Evolutionary conservation across 2,113 vertebrate species (phyloP).

Genomic region (Hyla sarda): DNA sequence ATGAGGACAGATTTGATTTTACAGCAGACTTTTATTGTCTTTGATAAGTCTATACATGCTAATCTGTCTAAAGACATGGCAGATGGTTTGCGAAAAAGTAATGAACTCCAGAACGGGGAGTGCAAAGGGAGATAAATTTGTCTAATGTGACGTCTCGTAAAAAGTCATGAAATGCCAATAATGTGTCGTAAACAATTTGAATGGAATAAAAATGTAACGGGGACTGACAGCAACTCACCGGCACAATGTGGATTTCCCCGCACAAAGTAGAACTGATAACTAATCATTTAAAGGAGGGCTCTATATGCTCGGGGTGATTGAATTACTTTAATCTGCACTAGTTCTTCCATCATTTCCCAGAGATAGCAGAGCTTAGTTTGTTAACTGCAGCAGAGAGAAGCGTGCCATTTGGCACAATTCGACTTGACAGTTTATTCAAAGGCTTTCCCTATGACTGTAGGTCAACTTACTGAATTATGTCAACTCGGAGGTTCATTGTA

Average conservation of each 20-base stretch:
- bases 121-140: not conserved
- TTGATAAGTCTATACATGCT: constrained; percentile 38
- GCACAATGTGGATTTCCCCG: not conserved
- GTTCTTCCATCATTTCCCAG: not conserved
- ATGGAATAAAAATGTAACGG: not conserved
- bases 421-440: not conserved
- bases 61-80: constrained; percentile 22
- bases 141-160: constrained; percentile 14
- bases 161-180: constrained; percentile 9
- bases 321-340: not conserved
- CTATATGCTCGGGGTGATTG: not conserved
- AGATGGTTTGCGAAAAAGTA: constrained; percentile 46
- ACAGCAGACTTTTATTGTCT: constrained; percentile 16
- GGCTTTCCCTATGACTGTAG: not conserved
- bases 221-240: not conserved
- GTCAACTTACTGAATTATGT: not conserved
- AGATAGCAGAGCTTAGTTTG: not conserved
- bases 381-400: not conserved
- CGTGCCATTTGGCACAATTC: not conserved
- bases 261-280: not conserved
- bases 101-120: constrained; percentile 25
- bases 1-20: constrained; percentile 35
- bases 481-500: not conserved
- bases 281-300: not conserved
- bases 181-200: constrained; percentile 1